Conservation (phyloP, 2,888 invertebrate genomes). For the Darwinula stevensoni region DNA sequence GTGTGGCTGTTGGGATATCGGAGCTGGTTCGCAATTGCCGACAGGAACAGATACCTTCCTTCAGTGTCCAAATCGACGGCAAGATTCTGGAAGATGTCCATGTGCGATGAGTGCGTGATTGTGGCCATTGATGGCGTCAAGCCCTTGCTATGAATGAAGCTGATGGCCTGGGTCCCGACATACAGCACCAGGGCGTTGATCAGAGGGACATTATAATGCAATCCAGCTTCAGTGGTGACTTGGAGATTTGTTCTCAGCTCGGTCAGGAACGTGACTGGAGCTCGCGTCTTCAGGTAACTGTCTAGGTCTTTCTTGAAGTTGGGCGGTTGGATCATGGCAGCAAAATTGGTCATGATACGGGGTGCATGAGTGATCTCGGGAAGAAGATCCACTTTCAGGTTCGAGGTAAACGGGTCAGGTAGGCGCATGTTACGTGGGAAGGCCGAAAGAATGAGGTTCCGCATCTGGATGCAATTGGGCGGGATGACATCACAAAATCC, state of each 20-base stretch:
- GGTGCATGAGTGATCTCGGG: conserved; percentile 66
- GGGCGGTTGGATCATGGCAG: conserved; percentile 51
- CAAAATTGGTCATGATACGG: conserved; percentile 60
- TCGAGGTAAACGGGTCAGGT: conserved; percentile 95
- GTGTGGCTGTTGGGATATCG: conserved; percentile 98
- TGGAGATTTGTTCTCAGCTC: conserved; percentile 71
- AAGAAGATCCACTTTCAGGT: conserved; percentile 71
- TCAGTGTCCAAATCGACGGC: conserved; percentile 94
- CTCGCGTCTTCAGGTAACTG: conserved; percentile 71
- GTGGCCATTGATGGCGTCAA: conserved; percentile 83
- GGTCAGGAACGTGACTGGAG: conserved; percentile 81
- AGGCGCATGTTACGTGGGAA: conserved; percentile 93
- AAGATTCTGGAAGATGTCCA: conserved; percentile 98
- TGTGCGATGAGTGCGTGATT: conserved; percentile 93
- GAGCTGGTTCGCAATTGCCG: conserved; percentile 93
- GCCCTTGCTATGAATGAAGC: conserved; percentile 61
- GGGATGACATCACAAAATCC: conserved; percentile 98
- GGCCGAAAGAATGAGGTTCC: conserved; percentile 87
- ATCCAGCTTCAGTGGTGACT: conserved; percentile 57
- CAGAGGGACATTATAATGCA: conserved; percentile 73
- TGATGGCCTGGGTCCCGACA: conserved; percentile 88
- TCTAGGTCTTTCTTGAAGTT: conserved; percentile 87
- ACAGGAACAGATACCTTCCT: conserved; percentile 87
- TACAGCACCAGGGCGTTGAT: conserved; percentile 94
- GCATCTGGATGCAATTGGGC: conserved; percentile 89